Evolutionary conservation across 2,113 vertebrate species (phyloP), one percentile per base, ranked within the genome.

Genomic region (Mesitornis unicolor): DNA sequence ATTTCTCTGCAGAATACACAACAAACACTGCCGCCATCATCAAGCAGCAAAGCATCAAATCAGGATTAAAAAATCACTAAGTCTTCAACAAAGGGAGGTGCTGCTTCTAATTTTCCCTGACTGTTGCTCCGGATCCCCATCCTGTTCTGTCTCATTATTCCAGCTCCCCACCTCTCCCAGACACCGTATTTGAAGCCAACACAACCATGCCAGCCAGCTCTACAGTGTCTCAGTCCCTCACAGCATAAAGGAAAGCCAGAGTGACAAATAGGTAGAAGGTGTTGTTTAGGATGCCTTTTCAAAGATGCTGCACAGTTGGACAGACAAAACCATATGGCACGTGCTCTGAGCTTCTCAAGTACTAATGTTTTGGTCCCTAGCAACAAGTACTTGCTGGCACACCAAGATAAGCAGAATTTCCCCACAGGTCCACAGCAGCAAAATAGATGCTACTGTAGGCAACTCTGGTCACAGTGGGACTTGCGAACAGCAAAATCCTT

Each of bases 351-450:
- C n/a, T 81, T 74, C 73, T 86, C 33, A 65, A 91, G 47, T 35
- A 87, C 73, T 93, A 65, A 63, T 40, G 38, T 85, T 88, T 56
- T 64, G 40, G 60, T 36, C 22, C 60, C 48, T 19, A 84, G 38
- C 33, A 77, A 75, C 11, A 84, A 67, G 36, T 87, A 60, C 56
- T 77, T 75, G 51, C 88, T 95, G 76, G 80, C 80, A 81, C 28
- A 78, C 43, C 4, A 88, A 61, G 93, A 95, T 93, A 92, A 96
- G 90, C 80, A 95, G 84, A 95, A 93, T 96, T 94, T 95, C 65
- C 89, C 93, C 57, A 48, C 29, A 86, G 91, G 56, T 80, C 80
- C 60, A 81, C 19, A 71, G 56, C 54, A 85, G 91, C 64, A 82
- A 80, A 96, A 95, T 0, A 89, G 57, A 91, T 75, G 69, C 78